Conservation (phyloP, 1,140 invertebrate species). For the Acromyrmex charruanus region DNA sequence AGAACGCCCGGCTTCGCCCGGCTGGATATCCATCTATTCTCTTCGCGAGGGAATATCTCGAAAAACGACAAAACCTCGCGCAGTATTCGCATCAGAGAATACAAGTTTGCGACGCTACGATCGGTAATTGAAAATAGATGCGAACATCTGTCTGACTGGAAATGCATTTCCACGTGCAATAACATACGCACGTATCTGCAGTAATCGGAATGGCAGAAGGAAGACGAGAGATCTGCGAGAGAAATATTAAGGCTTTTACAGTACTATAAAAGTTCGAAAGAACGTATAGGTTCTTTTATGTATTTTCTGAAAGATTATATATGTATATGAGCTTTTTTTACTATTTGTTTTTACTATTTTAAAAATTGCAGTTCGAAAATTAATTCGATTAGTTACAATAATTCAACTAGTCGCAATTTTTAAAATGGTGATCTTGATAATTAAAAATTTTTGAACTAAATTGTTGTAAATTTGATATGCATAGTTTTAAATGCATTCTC, state of each 20-base stretch:
- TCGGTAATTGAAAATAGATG: slow-evolving; percentile 37
- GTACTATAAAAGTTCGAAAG: background rate
- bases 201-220: background rate
- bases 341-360: background rate
- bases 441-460: background rate
- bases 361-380: background rate
- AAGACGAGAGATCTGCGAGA: slow-evolving; percentile 1
- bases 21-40: background rate
- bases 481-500: background rate
- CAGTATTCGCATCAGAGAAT: no score
- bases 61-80: background rate
- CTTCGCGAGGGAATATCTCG: background rate
- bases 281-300: background rate
- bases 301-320: background rate
- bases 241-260: slow-evolving; percentile 6
- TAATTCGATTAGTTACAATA: background rate
- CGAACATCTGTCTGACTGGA: slow-evolving; percentile 1
- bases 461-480: background rate
- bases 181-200: slow-evolving; percentile 22
- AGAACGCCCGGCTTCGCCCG: background rate
- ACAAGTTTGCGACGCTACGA: background rate
- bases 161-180: slow-evolving; percentile 20
- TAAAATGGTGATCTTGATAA: background rate
- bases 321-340: background rate
- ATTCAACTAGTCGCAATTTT: background rate